Evolutionary conservation across 2,888 invertebrate genomes (phyloP).

Genomic region (Cheilosia vulpina): DNA sequence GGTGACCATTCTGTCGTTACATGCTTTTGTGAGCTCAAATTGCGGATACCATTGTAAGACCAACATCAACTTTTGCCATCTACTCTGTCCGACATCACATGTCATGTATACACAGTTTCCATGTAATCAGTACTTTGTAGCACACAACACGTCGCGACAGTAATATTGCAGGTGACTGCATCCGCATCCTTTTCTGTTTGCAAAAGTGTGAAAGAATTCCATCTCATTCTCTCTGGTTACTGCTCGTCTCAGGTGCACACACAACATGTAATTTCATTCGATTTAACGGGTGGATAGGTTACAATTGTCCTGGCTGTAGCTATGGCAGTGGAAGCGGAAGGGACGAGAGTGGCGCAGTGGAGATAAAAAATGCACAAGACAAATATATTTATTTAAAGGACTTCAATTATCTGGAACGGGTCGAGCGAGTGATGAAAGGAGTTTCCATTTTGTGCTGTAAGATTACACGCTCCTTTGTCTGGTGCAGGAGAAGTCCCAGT

Average conservation of each 20-base stretch:
- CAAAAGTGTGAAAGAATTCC: conserved; percentile 16
- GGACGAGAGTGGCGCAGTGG: neutral
- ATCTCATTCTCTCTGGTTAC: neutral
- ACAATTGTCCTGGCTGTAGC: conserved; percentile 60
- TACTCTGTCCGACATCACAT: neutral
- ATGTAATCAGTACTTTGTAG: conserved; percentile 16
- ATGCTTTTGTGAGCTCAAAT: neutral
- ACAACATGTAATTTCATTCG: conserved; percentile 46
- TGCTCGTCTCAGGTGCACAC: conserved; percentile 31
- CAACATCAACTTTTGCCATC: conserved; percentile 12
- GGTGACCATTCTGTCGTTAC: conserved; percentile 1
- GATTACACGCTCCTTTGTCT: neutral
- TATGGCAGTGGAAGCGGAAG: neutral
- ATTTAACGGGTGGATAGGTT: conserved; percentile 65
- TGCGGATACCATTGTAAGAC: neutral
- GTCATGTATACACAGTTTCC: conserved; percentile 10
- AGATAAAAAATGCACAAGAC: conserved; percentile 39
- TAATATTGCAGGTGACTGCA: conserved; percentile 3
- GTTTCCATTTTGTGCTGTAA: neutral
- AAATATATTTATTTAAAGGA: conserved; percentile 48
- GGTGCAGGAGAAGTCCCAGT: conserved; percentile 44
- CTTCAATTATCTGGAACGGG: conserved; percentile 22
- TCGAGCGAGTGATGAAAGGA: conserved; percentile 52
- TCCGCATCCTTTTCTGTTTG: neutral
- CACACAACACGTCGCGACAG: conserved; percentile 19